phyloP scores from a whole-genome alignment of 2,113 vertebrate species.

The Motacilla tschutschensis region DNA sequence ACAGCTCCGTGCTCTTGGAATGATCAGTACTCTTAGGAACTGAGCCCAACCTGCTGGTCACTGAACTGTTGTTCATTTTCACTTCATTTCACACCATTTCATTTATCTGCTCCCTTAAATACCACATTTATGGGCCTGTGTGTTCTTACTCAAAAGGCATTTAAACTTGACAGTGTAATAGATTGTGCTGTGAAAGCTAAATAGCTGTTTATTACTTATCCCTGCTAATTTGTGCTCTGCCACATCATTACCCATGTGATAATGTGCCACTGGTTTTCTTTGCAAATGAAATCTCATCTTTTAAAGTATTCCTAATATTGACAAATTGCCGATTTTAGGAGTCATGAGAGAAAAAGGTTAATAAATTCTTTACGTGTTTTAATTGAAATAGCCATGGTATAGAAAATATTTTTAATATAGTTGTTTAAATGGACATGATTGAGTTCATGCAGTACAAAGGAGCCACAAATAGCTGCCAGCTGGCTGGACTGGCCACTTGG shows the following conservation, averaged over 20 bases:
- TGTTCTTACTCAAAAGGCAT: conserved; percentile 36
- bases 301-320: background rate
- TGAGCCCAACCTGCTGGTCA: background rate
- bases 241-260: conserved; percentile 8
- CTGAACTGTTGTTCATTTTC: background rate
- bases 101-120: conserved; percentile 29
- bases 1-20: background rate
- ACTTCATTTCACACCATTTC: conserved; percentile 29
- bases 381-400: background rate
- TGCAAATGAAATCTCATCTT: background rate
- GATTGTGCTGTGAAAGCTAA: conserved; percentile 21
- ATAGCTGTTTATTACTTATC: conserved; percentile 46
- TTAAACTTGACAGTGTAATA: conserved; percentile 16
- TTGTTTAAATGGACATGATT: background rate
- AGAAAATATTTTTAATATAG: background rate
- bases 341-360: background rate
- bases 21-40: background rate
- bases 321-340: background rate
- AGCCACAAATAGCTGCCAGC: background rate
- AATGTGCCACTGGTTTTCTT: background rate
- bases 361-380: background rate
- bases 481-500: background rate
- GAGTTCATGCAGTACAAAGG: background rate
- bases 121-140: conserved; percentile 1
- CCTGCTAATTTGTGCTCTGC: conserved; percentile 14